Base-by-base conservation (phyloP, 1,140 invertebrate genomes). In the Drosophila grimshawi region DNA sequence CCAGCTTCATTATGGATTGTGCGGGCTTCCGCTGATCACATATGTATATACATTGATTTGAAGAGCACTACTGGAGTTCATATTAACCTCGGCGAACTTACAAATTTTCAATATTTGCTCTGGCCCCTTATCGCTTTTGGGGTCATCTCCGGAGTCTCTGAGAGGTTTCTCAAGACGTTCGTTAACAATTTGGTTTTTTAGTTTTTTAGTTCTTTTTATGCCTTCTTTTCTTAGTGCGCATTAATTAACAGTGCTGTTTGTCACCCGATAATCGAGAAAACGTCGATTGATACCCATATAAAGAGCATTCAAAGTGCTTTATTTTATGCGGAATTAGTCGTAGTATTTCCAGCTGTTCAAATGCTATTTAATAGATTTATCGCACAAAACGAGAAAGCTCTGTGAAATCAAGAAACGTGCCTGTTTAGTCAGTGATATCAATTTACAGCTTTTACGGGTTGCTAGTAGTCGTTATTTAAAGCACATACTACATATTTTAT, bases 211-310 rank as follows among this genome's bases (percentile, higher is more conserved):
- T 52, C 56, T 70, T 80, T 78, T 81, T 69, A 70, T 66, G 53
- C 65, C 61, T 85, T 76, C 56, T 70, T 67, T 41, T 48, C 49
- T 33, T 5, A 7, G 37, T 55, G 68, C 37, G 74, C 82, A 78
- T 86, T 81, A 86, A 86, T 86, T 86, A 86, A 62, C 71, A 45
- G 41, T 56, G 55, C 48, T 37, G 49, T 46, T 52, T 48, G 71
- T 65, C 70, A 76, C 51, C 69, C 51, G 72, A 73, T 78, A 74
- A 81, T 46, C 75, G 60, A 80, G 51, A 61, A 48, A 81, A 63
- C 79, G 10, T 65, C 79, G 67, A 76, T 81, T 74, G 79, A 85
- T 81, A 81, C 78, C 81, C 78, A 81, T 86, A 78, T 81, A 86
- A 85, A 85, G 86, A 55, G 81, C 81, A 86, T 67, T 83, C 60